Evolutionary conservation across 2,888 invertebrate genomes (phyloP).

Genomic region (Tribolium freemani): DNA sequence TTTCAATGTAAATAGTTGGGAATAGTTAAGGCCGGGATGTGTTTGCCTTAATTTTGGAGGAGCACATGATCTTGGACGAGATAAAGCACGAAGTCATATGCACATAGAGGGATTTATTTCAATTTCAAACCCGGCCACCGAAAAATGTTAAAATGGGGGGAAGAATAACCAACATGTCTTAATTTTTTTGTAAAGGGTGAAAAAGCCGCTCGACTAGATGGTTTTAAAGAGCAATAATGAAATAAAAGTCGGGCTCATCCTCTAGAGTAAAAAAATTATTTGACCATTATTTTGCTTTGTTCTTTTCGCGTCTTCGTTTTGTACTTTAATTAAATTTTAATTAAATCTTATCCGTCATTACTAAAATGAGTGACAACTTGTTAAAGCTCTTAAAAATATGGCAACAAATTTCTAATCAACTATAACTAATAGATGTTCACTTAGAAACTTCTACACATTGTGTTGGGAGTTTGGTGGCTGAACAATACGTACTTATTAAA

Average conservation of each 20-base stretch:
- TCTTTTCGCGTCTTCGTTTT: too few relatives aligned
- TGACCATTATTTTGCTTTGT: background rate
- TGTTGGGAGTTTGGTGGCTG: too few relatives aligned
- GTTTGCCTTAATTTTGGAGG: background rate
- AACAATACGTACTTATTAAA: background rate
- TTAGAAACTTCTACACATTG: background rate
- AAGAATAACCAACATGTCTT: too few relatives aligned
- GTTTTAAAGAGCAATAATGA: too few relatives aligned
- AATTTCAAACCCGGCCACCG: too few relatives aligned
- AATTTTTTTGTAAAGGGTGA: too few relatives aligned
- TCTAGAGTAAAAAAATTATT: too few relatives aligned
- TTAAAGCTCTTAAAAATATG: background rate
- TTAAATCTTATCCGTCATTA: background rate
- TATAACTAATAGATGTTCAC: background rate
- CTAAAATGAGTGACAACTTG: background rate
- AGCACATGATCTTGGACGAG: slow-evolving; percentile 23
- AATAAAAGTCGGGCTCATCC: too few relatives aligned
- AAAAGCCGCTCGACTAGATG: too few relatives aligned
- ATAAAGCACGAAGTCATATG: slow-evolving; percentile 48
- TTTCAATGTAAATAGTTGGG: slow-evolving; percentile 20
- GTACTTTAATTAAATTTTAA: background rate
- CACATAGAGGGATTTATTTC: background rate
- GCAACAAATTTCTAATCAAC: background rate
- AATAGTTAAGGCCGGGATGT: slow-evolving; percentile 1
- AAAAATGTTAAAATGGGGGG: too few relatives aligned